Base-by-base conservation (phyloP, 2,113 vertebrate genomes). In the Calidris pugnax region DNA sequence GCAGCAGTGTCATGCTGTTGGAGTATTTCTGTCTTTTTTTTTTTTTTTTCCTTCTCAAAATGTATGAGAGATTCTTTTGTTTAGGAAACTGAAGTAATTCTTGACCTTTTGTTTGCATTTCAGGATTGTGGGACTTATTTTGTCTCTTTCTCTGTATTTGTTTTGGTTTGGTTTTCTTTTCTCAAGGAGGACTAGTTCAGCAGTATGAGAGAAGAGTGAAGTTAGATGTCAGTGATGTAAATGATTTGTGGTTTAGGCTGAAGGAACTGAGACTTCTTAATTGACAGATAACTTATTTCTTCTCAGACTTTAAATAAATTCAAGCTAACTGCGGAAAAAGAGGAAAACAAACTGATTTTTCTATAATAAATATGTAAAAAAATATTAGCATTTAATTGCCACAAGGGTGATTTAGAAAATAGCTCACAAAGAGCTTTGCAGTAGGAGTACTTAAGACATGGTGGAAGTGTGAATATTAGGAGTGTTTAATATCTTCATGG, bases 91-190 rank as follows among this genome's bases (percentile, higher is more conserved):
- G 18, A 93, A 87, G 14, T 67, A 90, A 39, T 84, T 87, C 6
- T 63, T 90, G 17, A 50, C 11, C 15, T 37, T 79, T 72, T 62
- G 6, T 72, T 90, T 80, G 48, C 37, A 28, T 16, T 85, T 78
- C 14, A 37, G 39, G 9, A 23, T 11, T 45, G 12, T 45, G 23
- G 8, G 28, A 8, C 21, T 41, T 47, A 14, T 43, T 59, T 56
- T 57, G 4, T 28, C 8, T 20, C 0, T 7, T 2, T 7, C 2
- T 32, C 4, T 37, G 2, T 4, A 4, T 7, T 28, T 14, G 5
- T 4, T 17, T 28, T 21, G 2, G 17, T 15, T 9, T 8, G 20
- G 5, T 7, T 35, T 32, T 22, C 26, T 63, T 62, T 14, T 28
- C 13, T 69, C 33, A 26, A 30, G 10, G 37, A 64, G 9, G 9